Evolutionary conservation across 2,797 vertebrate genomes (phyloP).

Genomic region (Ambastaia sidthimunki): DNA sequence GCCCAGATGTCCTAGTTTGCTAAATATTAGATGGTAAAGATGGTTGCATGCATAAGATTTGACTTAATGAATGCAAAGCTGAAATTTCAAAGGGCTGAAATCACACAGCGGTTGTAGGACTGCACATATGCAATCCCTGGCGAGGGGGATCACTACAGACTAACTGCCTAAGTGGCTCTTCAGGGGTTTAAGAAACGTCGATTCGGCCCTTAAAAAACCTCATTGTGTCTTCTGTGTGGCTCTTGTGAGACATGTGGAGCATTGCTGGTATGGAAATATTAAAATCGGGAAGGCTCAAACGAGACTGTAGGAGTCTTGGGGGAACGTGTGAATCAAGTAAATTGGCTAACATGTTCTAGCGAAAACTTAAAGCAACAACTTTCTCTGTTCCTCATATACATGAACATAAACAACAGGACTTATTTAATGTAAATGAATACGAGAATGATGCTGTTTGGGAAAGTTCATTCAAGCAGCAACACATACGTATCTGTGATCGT

Average conservation of each 20-base stretch:
- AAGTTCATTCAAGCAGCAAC: not conserved
- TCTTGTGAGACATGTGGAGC: slow-evolving; percentile 21
- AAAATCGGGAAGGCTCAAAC: slow-evolving; percentile 12
- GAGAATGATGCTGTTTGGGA: not conserved
- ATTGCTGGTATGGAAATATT: slow-evolving; percentile 20
- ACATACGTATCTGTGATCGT: not conserved
- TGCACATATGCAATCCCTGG: slow-evolving; percentile 37
- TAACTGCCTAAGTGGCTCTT: slow-evolving; percentile 47
- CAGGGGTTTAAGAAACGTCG: slow-evolving; percentile 19
- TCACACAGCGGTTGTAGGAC: slow-evolving; percentile 19
- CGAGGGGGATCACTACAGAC: slow-evolving; percentile 39
- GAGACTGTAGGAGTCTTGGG: slow-evolving; percentile 1
- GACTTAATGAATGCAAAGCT: slow-evolving; percentile 48
- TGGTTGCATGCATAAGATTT: slow-evolving; percentile 31
- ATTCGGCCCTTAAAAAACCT: slow-evolving; percentile 24
- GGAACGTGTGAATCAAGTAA: not conserved
- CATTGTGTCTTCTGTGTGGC: slow-evolving; percentile 18
- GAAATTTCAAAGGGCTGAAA: slow-evolving; percentile 30
- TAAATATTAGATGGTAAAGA: slow-evolving; percentile 10
- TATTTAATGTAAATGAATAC: not conserved
- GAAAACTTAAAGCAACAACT: not conserved
- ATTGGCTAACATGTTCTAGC: too few relatives aligned
- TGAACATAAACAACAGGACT: not conserved
- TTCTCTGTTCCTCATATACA: not conserved
- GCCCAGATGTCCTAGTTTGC: slow-evolving; percentile 19